phyloP scores from a whole-genome alignment of 1,140 invertebrate species.

The Eulimnadia texana region DNA sequence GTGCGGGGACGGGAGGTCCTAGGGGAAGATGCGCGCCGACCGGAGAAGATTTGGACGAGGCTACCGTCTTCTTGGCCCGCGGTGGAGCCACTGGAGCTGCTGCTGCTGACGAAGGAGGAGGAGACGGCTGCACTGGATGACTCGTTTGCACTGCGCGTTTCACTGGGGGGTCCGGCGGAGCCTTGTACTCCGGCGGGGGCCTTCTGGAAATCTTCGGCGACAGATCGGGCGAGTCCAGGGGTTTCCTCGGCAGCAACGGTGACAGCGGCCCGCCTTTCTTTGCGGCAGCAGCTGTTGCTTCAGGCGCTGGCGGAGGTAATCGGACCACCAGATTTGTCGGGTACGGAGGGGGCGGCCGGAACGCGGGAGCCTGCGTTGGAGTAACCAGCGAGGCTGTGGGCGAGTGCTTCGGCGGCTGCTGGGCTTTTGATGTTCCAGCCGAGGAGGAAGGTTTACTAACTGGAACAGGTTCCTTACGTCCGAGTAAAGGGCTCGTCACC shows the following conservation, averaged over 20 bases:
- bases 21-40: not conserved
- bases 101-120: too few relatives aligned
- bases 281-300: not conserved
- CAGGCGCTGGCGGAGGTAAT: slow-evolving; percentile 1
- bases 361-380: slow-evolving; percentile 1
- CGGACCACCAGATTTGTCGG: not conserved
- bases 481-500: not conserved
- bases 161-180: slow-evolving; percentile 9
- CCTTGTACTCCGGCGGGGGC: slow-evolving; percentile 10
- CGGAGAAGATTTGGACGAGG: slow-evolving; percentile 2
- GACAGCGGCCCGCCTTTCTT: not conserved
- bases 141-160: not conserved
- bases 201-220: not conserved
- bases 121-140: not conserved
- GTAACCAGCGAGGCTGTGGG: not conserved
- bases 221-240: not conserved
- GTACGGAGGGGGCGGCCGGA: slow-evolving; percentile 6
- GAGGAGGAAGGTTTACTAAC: too few relatives aligned
- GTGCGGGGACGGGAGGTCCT: not conserved
- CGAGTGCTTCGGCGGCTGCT: not conserved
- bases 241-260: too few relatives aligned
- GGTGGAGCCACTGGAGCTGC: slow-evolving; percentile 9
- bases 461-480: not conserved
- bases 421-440: too few relatives aligned
- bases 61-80: not conserved